Conservation (phyloP, 2,888 invertebrate species). For the Stegophylla sp. region DNA sequence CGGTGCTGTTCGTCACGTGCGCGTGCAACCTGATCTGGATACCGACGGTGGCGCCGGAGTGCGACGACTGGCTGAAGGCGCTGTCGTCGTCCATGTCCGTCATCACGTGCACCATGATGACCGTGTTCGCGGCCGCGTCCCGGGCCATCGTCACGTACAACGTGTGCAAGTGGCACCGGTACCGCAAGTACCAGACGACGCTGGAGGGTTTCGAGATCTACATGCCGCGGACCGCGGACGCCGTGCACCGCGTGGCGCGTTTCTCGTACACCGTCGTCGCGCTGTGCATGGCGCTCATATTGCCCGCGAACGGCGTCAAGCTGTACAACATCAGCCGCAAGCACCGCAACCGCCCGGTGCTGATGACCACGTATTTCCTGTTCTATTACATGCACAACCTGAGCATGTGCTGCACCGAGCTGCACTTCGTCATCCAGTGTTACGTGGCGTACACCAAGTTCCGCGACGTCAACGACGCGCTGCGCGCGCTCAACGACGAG, state of each 20-base stretch:
- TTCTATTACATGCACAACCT: conserved; percentile 51
- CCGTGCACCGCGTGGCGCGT: background rate
- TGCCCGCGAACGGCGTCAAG: conserved; percentile 3
- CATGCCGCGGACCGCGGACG: background rate
- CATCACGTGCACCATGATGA: background rate
- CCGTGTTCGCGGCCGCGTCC: background rate
- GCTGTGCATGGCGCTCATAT: conserved; percentile 2
- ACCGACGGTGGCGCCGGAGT: background rate
- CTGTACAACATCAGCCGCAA: conserved; percentile 37
- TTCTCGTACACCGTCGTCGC: background rate
- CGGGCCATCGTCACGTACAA: background rate
- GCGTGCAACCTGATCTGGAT: background rate
- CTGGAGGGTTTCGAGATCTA: background rate
- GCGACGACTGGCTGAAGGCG: background rate
- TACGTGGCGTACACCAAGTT: conserved; percentile 9
- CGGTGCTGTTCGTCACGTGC: background rate
- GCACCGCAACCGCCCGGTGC: conserved; percentile 30
- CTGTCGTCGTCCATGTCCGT: background rate
- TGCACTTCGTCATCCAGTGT: conserved; percentile 38
- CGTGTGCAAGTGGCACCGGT: background rate
- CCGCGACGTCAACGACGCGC: conserved; percentile 32
- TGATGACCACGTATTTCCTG: conserved; percentile 27
- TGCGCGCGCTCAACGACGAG: conserved; percentile 1
- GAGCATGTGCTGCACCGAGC: conserved; percentile 35
- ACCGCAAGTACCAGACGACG: background rate